Percentiles rank a stretch among this genome's conserved stretches.
Evolutionary conservation across 2,113 vertebrate species (phyloP).

Genomic region (Myrmecobius fasciatus): DNA sequence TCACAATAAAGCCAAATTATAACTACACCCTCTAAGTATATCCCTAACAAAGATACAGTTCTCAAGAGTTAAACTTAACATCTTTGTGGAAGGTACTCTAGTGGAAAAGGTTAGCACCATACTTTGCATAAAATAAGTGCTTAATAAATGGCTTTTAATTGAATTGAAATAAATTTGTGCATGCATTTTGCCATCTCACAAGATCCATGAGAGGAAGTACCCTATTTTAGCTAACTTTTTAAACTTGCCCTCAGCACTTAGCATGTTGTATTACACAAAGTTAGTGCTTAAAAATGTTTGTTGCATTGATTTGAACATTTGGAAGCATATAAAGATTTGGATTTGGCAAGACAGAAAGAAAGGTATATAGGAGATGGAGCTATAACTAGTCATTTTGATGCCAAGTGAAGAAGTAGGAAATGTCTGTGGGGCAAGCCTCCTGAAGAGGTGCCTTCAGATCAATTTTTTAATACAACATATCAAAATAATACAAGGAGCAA

Average conservation of each 20-base stretch:
- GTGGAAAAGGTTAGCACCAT: background rate
- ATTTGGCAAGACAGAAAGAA: background rate
- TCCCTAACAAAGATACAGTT: too few relatives aligned
- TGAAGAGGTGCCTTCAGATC: background rate
- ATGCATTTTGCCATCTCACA: background rate
- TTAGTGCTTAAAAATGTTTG: background rate
- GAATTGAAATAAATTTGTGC: background rate
- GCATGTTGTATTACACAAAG: too few relatives aligned
- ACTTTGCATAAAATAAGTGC: background rate
- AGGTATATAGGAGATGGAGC: background rate
- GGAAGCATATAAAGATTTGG: background rate
- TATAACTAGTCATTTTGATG: background rate
- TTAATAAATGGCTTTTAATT: background rate
- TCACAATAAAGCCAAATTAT: too few relatives aligned
- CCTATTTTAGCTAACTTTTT: background rate
- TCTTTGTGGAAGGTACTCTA: background rate
- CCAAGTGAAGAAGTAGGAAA: too few relatives aligned
- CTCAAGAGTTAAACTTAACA: too few relatives aligned
- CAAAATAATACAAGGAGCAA: background rate
- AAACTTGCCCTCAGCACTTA: background rate
- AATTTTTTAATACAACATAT: background rate
- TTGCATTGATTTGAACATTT: background rate
- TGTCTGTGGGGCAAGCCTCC: background rate
- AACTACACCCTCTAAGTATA: too few relatives aligned
- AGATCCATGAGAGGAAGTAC: background rate